phyloP scores from a whole-genome alignment of 2,113 vertebrate species.

The Azemiops feae region DNA sequence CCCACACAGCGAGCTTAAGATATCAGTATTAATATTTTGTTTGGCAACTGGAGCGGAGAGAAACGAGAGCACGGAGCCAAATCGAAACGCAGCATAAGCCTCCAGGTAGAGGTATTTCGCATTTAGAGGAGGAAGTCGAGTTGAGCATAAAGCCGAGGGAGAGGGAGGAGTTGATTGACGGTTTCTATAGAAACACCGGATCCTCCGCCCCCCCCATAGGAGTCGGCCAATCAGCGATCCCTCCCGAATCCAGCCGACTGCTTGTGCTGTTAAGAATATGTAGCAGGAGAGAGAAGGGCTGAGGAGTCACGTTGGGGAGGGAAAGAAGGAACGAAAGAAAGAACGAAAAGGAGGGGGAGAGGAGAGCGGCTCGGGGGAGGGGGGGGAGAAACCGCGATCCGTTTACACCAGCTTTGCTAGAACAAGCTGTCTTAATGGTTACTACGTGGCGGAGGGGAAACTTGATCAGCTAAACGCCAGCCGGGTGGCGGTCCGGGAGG shows the following conservation, averaged over 20 bases:
- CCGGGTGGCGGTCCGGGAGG: slow-evolving; percentile 62
- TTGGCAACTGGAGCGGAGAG: background rate
- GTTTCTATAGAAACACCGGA: slow-evolving; percentile 52
- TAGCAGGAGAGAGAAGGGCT: slow-evolving; percentile 52
- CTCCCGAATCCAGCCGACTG: slow-evolving; percentile 59
- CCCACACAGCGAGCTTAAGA: background rate
- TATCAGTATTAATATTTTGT: background rate
- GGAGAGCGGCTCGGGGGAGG: slow-evolving; percentile 69
- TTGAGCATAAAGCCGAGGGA: slow-evolving; percentile 7
- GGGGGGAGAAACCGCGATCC: slow-evolving; percentile 77
- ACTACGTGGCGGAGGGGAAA: slow-evolving; percentile 93
- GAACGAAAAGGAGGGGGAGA: slow-evolving; percentile 60
- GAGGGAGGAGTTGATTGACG: slow-evolving; percentile 68
- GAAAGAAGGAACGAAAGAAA: slow-evolving; percentile 65
- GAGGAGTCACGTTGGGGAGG: slow-evolving; percentile 71
- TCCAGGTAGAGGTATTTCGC: slow-evolving; percentile 64
- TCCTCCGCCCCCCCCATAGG: slow-evolving; percentile 58
- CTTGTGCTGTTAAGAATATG: slow-evolving; percentile 69
- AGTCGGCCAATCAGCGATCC: slow-evolving; percentile 67
- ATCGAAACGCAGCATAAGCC: background rate
- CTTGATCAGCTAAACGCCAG: slow-evolving; percentile 87
- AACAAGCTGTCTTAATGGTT: slow-evolving; percentile 89
- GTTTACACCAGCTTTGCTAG: slow-evolving; percentile 79
- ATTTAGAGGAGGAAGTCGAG: background rate
- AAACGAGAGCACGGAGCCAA: background rate